Percentiles rank a stretch among this genome's conserved stretches.
Conservation (phyloP, 2,113 vertebrate genomes). For the Perognathus longimembris region DNA sequence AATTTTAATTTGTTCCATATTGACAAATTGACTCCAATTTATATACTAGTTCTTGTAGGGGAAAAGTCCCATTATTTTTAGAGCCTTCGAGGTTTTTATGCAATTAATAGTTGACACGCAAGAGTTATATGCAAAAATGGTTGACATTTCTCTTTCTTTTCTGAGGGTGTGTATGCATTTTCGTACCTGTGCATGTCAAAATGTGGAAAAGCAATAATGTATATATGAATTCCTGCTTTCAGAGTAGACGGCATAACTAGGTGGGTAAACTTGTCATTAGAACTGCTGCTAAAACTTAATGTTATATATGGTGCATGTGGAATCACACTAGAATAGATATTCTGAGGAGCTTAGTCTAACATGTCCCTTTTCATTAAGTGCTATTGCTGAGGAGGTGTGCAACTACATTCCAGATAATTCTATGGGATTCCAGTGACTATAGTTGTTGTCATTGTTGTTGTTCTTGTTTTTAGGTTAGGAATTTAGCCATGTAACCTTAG, state of each 20-base stretch:
- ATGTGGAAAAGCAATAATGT: background rate
- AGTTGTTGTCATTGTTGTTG: no score
- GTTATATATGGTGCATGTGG: background rate
- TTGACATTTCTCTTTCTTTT: background rate
- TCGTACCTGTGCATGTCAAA: background rate
- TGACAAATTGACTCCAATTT: background rate
- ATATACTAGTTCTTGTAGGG: background rate
- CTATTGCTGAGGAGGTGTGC: background rate
- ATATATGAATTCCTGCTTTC: background rate
- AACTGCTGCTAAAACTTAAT: background rate
- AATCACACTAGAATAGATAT: background rate
- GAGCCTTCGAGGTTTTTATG: background rate
- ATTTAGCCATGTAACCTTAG: background rate
- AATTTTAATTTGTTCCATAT: no score
- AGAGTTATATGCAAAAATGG: background rate
- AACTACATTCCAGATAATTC: slow-evolving; percentile 49
- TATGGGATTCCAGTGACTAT: background rate
- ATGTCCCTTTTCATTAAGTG: slow-evolving; percentile 34
- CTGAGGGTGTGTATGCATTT: background rate
- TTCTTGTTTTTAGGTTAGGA: background rate
- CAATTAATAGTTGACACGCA: background rate
- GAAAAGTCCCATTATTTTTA: background rate
- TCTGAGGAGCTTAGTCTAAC: background rate
- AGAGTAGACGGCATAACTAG: background rate
- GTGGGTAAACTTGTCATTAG: background rate